Percentiles rank a stretch among this genome's conserved stretches.
These are phyloP conservation scores for Acrocephalus kingi DNA, from an alignment of 2,113 vertebrate genomes.

Conservation along the genomic window DNA sequence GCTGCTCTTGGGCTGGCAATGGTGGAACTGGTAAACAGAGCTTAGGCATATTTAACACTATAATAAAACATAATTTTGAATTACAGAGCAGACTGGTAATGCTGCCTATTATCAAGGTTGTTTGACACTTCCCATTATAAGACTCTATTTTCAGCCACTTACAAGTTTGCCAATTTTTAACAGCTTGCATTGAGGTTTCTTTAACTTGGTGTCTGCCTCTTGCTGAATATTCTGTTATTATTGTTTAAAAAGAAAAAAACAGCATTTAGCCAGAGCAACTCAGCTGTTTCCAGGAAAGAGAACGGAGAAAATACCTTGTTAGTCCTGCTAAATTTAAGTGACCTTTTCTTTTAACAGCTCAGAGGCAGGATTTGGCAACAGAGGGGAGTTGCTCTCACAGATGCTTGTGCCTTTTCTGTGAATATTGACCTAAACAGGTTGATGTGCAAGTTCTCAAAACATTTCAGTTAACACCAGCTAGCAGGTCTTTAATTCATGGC, in stretches of 20 bases:
- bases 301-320: constrained; percentile 43
- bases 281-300: constrained; percentile 42
- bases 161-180: constrained; percentile 57
- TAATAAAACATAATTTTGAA: constrained; percentile 64
- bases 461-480: background rate
- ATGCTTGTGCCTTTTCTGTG: background rate
- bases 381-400: background rate
- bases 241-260: constrained; percentile 1
- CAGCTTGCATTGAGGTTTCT: constrained; percentile 48
- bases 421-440: constrained; percentile 23
- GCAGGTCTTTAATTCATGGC: background rate
- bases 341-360: constrained; percentile 51
- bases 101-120: constrained; percentile 58
- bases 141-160: constrained; percentile 45
- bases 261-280: background rate
- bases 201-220: constrained; percentile 14
- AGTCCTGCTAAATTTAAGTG: constrained; percentile 39
- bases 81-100: constrained; percentile 56
- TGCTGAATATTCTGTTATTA: constrained; percentile 32
- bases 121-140: constrained; percentile 61
- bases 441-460: background rate
- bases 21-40: constrained; percentile 24
- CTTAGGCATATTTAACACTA: constrained; percentile 51
- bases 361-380: constrained; percentile 17
- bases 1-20: constrained; percentile 40